phyloP scores from a whole-genome alignment of 2,888 invertebrate genomes.

The Ophion costatus region DNA sequence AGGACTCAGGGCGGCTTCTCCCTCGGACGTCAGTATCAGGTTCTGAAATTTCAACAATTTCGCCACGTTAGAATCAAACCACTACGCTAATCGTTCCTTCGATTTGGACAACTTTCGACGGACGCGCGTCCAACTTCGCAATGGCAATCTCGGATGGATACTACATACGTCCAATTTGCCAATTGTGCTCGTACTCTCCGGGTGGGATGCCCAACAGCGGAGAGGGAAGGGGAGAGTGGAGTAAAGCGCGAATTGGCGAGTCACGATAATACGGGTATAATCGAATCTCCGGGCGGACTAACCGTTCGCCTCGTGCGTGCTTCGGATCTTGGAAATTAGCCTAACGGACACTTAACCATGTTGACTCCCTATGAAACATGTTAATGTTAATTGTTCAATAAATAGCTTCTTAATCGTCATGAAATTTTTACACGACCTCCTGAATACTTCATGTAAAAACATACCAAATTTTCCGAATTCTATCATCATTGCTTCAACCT shows the following conservation, averaged over 20 bases:
- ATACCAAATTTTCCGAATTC: no score
- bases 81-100: no score
- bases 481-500: no score
- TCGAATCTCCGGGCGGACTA: conserved; percentile 76
- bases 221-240: conserved; percentile 1
- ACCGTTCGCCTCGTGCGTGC: conserved; percentile 73
- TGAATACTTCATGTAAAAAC: no score
- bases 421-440: no score
- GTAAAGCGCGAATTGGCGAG: conserved; percentile 29
- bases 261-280: conserved; percentile 69
- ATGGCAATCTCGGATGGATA: no score
- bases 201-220: conserved; percentile 33
- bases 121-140: no score
- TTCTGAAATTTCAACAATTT: conserved; percentile 83
- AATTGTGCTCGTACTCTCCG: conserved; percentile 45
- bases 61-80: background rate
- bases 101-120: no score
- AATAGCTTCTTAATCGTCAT: no score
- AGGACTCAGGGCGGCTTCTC: conserved; percentile 85
- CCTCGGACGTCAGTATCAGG: conserved; percentile 86
- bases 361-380: no score
- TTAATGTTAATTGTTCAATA: no score
- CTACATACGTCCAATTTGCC: conserved; percentile 46
- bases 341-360: no score
- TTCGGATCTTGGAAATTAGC: conserved; percentile 62